Evolutionary conservation across 2,113 vertebrate genomes (phyloP).

Genomic region (Heterocephalus glaber): DNA sequence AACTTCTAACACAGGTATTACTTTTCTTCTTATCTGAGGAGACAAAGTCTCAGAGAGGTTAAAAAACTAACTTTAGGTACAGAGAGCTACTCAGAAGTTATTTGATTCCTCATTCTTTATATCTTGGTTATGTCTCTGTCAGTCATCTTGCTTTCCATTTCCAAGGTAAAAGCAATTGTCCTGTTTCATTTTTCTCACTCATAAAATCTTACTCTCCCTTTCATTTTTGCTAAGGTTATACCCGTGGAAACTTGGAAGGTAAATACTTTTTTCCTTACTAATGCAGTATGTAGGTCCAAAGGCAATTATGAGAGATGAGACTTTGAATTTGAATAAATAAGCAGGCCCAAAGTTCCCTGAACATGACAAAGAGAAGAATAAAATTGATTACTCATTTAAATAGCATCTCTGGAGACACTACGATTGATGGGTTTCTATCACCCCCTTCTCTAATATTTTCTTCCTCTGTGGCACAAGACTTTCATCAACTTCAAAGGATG

Average conservation of each 20-base stretch:
- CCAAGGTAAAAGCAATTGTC: constrained; percentile 54
- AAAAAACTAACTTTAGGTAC: constrained; percentile 14
- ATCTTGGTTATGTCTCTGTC: constrained; percentile 9
- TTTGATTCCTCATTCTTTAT: constrained; percentile 47
- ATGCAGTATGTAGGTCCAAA: constrained; percentile 29
- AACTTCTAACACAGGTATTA: not conserved
- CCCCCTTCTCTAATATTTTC: constrained; percentile 56
- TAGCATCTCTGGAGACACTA: constrained; percentile 26
- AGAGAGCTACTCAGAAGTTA: constrained; percentile 40
- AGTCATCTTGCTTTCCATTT: constrained; percentile 59
- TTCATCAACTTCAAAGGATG: constrained; percentile 62
- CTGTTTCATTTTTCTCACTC: constrained; percentile 47
- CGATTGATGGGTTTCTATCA: constrained; percentile 61
- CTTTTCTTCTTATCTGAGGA: constrained; percentile 39
- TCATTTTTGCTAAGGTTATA: not conserved
- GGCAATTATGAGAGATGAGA: constrained; percentile 53
- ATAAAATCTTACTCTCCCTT: constrained; percentile 28
- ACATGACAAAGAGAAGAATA: constrained; percentile 56
- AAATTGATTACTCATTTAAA: constrained; percentile 74
- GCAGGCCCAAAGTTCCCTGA: constrained; percentile 32
- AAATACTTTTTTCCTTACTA: constrained; percentile 43
- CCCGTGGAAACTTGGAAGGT: not conserved
- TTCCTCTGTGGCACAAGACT: constrained; percentile 30
- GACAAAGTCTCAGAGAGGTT: constrained; percentile 4
- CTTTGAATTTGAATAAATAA: constrained; percentile 65